phyloP scores from a whole-genome alignment of 2,888 invertebrate genomes.

The Diaprepes abbreviatus region DNA sequence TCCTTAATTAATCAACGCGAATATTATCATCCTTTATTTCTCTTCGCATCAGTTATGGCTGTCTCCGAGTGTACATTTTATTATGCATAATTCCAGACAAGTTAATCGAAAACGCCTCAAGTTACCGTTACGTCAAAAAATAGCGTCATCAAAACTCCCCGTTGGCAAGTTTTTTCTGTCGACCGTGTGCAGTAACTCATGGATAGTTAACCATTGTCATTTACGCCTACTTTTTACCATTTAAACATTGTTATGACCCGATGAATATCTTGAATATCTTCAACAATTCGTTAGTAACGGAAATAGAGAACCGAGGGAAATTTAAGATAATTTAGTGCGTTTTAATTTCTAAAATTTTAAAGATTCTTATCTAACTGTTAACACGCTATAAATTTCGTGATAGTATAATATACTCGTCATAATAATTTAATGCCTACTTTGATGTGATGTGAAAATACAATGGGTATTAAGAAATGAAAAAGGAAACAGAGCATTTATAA shows the following conservation, averaged over 20 bases:
- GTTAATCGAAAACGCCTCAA: too few relatives aligned
- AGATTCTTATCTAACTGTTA: constrained; percentile 27
- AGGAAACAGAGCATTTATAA: too few relatives aligned
- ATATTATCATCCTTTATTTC: too few relatives aligned
- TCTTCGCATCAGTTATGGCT: too few relatives aligned
- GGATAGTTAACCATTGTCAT: constrained; percentile 46
- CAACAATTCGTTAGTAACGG: constrained; percentile 34
- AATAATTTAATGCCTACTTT: constrained; percentile 8
- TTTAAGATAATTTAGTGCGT: constrained; percentile 34
- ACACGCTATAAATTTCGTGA: constrained; percentile 21
- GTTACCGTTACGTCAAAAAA: not conserved
- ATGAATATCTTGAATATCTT: constrained; percentile 40
- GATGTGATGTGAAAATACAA: not conserved
- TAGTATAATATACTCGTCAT: not conserved
- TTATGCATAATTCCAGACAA: too few relatives aligned
- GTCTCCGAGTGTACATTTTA: too few relatives aligned
- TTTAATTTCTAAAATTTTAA: constrained; percentile 36
- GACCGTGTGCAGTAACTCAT: constrained; percentile 29
- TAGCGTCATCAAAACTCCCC: not conserved
- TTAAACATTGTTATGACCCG: constrained; percentile 38
- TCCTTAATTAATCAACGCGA: too few relatives aligned
- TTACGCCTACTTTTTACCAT: constrained; percentile 44
- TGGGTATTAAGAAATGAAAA: too few relatives aligned
- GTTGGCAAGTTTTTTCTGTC: not conserved
- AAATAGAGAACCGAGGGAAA: constrained; percentile 35